Evolutionary conservation across 2,797 vertebrate genomes (phyloP).

Genomic region (Percopsis omiscomaycus): DNA sequence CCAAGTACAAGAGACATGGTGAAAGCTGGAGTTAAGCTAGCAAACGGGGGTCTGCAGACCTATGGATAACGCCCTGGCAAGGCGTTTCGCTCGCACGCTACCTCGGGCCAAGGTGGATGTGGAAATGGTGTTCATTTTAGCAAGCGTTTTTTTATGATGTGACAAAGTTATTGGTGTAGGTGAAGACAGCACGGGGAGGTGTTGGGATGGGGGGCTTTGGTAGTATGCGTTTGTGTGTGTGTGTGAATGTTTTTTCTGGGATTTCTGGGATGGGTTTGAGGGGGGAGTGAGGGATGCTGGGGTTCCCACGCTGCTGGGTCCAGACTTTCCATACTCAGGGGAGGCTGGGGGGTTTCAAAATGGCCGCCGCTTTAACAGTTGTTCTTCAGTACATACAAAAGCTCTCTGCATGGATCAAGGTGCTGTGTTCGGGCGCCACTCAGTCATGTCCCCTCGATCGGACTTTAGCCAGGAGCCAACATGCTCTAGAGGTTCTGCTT

Average conservation of each 20-base stretch:
- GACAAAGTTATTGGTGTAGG: conserved; percentile 69
- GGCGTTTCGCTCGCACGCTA: conserved; percentile 38
- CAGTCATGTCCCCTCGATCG: conserved; percentile 28
- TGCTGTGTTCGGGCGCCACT: conserved; percentile 16
- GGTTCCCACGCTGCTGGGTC: conserved; percentile 54
- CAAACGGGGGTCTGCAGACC: conserved; percentile 5
- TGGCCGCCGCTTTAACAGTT: conserved; percentile 53
- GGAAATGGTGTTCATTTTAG: conserved; percentile 52
- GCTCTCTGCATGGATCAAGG: conserved; percentile 18
- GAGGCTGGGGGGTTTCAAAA: conserved; percentile 40
- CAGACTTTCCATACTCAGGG: conserved; percentile 41
- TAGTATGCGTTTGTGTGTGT: conserved; percentile 14
- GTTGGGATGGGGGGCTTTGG: not conserved
- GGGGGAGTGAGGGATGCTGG: not conserved
- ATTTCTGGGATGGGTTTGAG: not conserved
- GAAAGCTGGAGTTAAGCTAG: conserved; percentile 23
- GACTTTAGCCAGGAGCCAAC: conserved; percentile 15
- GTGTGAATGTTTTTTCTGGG: conserved; percentile 18
- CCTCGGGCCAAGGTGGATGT: conserved; percentile 31
- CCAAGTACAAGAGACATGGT: conserved; percentile 32
- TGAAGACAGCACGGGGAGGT: conserved; percentile 58
- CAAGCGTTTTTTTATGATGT: conserved; percentile 62
- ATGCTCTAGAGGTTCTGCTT: conserved; percentile 17
- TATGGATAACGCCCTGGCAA: conserved; percentile 18
- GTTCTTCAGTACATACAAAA: conserved; percentile 56